These are phyloP conservation scores for Exaiptasia diaphana DNA, from an alignment of 64 coral and sea anemone species.

Conservation along the genomic window DNA sequence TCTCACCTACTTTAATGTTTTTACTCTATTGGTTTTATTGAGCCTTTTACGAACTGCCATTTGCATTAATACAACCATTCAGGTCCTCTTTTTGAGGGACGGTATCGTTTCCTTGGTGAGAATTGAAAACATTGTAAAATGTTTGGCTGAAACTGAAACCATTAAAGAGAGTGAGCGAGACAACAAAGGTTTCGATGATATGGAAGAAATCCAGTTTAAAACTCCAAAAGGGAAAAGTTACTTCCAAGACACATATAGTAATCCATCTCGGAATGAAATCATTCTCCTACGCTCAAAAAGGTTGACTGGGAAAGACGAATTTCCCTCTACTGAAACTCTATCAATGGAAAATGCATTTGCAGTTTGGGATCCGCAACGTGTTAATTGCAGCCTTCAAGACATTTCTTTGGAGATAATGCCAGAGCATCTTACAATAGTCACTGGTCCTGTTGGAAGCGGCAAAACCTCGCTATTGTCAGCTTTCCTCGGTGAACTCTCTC, in stretches of 20 bases:
- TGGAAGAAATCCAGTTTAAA: background rate
- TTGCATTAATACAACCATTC: no score
- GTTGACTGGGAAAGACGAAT: background rate
- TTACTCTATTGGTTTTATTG: slow-evolving; percentile 50
- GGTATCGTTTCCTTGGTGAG: no score
- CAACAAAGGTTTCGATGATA: no score
- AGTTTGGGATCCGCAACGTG: background rate
- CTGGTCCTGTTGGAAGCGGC: slow-evolving; percentile 61
- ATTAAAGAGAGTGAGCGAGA: background rate
- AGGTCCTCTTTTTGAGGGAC: no score
- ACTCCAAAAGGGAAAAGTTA: background rate
- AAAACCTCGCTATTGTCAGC: slow-evolving; percentile 55
- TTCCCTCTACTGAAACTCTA: background rate
- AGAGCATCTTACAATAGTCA: slow-evolving; percentile 43
- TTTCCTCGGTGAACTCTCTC: slow-evolving; percentile 46
- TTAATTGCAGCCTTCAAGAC: background rate
- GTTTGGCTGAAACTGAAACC: background rate
- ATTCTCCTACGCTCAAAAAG: background rate
- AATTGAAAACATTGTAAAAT: background rate
- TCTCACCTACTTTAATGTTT: slow-evolving; percentile 46
- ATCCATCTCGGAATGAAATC: background rate
- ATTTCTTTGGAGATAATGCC: background rate
- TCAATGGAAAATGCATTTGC: background rate
- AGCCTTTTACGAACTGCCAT: no score
- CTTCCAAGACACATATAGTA: background rate